Evolutionary conservation across 2,797 vertebrate genomes (phyloP).

Genomic region (Diglossa cyanea): DNA sequence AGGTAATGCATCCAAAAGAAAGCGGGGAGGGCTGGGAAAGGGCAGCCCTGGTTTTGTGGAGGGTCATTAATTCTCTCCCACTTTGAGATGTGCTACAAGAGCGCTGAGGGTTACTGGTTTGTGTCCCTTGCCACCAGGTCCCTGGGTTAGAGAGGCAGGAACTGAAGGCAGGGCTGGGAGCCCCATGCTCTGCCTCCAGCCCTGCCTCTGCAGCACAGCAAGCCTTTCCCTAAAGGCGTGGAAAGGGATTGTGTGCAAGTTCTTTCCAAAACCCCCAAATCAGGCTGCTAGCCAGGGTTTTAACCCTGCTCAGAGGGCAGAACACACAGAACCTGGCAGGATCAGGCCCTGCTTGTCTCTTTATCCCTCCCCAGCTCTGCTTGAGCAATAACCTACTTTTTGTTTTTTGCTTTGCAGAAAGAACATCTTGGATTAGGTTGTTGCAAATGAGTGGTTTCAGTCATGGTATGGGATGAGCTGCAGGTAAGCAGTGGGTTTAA

Average conservation of each 20-base stretch:
- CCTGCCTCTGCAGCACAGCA: fast-evolving
- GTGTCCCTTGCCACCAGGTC: background rate
- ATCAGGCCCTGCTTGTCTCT: background rate
- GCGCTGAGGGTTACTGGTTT: background rate
- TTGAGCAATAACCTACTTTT: constrained; percentile 36
- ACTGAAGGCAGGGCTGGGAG: background rate
- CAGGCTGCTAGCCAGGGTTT: background rate
- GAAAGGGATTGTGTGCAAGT: background rate
- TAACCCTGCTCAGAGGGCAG: background rate
- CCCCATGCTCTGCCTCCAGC: background rate
- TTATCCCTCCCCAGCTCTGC: background rate
- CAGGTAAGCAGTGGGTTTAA: constrained; percentile 38
- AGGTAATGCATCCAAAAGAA: background rate
- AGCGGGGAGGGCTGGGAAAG: fast-evolving
- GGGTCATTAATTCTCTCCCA: background rate
- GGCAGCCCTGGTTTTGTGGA: background rate
- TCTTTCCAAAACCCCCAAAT: background rate
- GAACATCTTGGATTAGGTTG: constrained; percentile 10
- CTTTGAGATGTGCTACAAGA: background rate
- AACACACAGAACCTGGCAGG: background rate
- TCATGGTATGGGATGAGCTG: background rate
- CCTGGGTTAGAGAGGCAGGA: background rate
- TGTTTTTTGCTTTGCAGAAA: background rate
- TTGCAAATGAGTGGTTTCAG: constrained; percentile 32
- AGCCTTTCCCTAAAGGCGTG: background rate